These are phyloP conservation scores for Melanargia galathea DNA, from an alignment of 2,888 invertebrate genomes.

Conservation along the genomic window DNA sequence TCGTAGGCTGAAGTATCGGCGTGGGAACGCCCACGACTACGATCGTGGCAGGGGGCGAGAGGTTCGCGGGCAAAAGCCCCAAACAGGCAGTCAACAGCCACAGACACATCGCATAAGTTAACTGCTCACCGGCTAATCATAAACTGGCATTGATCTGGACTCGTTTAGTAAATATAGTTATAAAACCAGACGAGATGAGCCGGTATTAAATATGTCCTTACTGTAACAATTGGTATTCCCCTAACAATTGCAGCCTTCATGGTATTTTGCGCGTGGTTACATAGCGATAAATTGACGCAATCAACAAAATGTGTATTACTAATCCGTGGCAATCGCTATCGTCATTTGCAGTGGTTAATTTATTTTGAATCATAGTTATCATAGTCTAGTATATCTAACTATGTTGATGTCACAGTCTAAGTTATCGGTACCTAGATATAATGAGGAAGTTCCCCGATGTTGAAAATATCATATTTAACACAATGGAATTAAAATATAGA, in stretches of 20 bases:
- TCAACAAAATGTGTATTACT: slow-evolving; percentile 71
- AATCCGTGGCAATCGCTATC: slow-evolving; percentile 48
- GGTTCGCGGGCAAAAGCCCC: slow-evolving; percentile 66
- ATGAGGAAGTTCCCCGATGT: too few species aligned
- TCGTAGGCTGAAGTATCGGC: slow-evolving; percentile 68
- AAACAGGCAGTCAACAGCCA: slow-evolving; percentile 78
- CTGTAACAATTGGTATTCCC: slow-evolving; percentile 70
- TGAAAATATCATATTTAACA: too few species aligned
- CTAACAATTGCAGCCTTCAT: slow-evolving; percentile 78
- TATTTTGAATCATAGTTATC: slow-evolving; percentile 5
- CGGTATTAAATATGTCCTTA: slow-evolving; percentile 73
- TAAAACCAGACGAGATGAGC: slow-evolving; percentile 57
- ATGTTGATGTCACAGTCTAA: not conserved
- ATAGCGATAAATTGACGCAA: slow-evolving; percentile 76
- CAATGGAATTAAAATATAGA: too few species aligned
- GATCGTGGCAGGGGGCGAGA: slow-evolving; percentile 53
- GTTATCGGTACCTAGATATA: too few species aligned
- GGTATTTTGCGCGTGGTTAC: slow-evolving; percentile 69
- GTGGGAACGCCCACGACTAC: slow-evolving; percentile 66
- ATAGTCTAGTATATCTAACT: not conserved
- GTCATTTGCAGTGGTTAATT: slow-evolving; percentile 26
- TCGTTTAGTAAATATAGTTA: slow-evolving; percentile 48
- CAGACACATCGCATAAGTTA: slow-evolving; percentile 63
- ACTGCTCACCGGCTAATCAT: slow-evolving; percentile 31
- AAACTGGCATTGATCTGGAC: slow-evolving; percentile 32